Evolutionary conservation across 1,140 invertebrate species (phyloP).

Genomic region (Dinoponera quadriceps): DNA sequence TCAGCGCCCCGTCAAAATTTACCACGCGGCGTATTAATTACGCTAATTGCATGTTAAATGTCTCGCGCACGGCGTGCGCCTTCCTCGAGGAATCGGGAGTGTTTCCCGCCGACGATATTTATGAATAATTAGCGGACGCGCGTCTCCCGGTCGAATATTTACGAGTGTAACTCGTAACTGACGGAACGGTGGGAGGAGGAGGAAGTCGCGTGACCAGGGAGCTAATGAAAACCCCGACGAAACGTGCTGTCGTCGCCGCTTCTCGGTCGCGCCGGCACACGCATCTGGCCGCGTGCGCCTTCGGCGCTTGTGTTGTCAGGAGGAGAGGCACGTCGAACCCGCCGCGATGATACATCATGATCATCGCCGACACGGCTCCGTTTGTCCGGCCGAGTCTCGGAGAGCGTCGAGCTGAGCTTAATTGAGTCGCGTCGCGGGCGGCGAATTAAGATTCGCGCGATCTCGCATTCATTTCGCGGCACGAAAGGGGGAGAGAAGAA

Average conservation of each 20-base stretch:
- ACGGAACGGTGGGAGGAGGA: not conserved
- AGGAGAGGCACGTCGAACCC: conserved; percentile 14
- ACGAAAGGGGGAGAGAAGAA: not conserved
- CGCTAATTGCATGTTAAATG: conserved; percentile 23
- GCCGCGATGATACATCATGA: conserved; percentile 57
- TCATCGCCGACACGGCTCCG: conserved; percentile 43
- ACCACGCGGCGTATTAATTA: conserved; percentile 10
- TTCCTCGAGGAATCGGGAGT: no score
- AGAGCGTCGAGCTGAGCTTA: conserved; percentile 44
- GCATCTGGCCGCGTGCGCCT: not conserved
- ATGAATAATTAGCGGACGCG: conserved; percentile 48
- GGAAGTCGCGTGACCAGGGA: conserved; percentile 53
- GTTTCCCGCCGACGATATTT: conserved; percentile 40
- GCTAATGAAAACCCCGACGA: conserved; percentile 60
- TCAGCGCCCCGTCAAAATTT: no score
- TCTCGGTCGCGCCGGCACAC: conserved; percentile 41
- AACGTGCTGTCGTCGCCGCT: conserved; percentile 17
- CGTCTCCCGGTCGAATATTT: no score
- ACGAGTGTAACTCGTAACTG: no score
- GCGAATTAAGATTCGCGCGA: conserved; percentile 9
- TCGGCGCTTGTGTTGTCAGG: conserved; percentile 38
- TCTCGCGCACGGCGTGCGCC: not conserved
- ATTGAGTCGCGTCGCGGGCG: conserved; percentile 36
- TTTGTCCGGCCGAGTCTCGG: conserved; percentile 26
- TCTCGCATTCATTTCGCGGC: not conserved